Percentiles rank a stretch among this genome's conserved stretches.
phyloP scores from a whole-genome alignment of 2,888 invertebrate genomes.

The Bugula neritina region DNA sequence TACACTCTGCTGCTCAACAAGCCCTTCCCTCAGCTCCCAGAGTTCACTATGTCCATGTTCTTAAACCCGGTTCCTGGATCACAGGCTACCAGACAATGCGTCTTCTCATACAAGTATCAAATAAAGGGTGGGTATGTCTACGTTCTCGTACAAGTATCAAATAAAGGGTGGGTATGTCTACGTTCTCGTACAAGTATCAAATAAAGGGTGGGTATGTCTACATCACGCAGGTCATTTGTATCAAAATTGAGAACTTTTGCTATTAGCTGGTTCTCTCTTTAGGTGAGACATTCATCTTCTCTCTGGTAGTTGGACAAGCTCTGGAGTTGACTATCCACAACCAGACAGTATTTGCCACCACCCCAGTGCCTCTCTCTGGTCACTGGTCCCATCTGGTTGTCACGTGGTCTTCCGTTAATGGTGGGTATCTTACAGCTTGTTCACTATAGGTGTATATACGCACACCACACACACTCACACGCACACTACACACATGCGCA shows the following conservation, averaged over 20 bases:
- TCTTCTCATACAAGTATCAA: constrained; percentile 42
- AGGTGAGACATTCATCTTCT: no score
- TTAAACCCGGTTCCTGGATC: constrained; percentile 35
- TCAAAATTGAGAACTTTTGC: no score
- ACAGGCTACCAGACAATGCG: constrained; percentile 35
- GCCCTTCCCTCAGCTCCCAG: constrained; percentile 42
- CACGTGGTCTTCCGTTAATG: not conserved
- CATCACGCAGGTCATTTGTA: no score
- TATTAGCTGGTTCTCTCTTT: not conserved
- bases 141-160: constrained; percentile 41
- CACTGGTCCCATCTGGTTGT: constrained; percentile 10
- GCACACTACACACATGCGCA: no score
- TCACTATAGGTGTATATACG: not conserved
- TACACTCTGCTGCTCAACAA: constrained; percentile 45
- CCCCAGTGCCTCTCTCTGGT: not conserved
- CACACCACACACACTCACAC: not conserved
- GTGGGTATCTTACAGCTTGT: not conserved
- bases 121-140: not conserved
- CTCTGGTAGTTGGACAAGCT: not conserved
- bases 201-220: not conserved
- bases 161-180: not conserved
- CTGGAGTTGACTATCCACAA: constrained; percentile 6
- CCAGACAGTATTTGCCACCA: not conserved
- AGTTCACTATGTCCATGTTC: constrained; percentile 49
- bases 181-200: constrained; percentile 41